Evolutionary conservation across 2,113 vertebrate genomes (phyloP), one percentile per base, ranked within the genome.

Genomic region (Zosterops lateralis): DNA sequence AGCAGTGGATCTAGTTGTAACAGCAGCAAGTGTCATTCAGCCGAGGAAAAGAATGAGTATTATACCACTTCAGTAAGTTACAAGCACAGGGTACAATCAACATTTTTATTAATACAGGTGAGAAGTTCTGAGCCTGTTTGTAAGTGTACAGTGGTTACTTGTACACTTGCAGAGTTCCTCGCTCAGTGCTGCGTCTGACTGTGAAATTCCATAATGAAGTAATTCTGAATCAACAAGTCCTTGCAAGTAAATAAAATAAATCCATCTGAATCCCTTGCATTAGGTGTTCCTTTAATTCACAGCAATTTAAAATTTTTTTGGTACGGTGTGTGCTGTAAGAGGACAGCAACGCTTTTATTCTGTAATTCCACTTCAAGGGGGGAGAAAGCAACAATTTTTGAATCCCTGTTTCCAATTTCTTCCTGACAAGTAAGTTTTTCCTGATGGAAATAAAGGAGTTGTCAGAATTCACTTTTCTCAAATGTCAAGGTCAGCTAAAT

Each of bases 401-500:
- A 72, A 68, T 84, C 28, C 25, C 31, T 67, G 3, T 56, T 92
- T 84, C 81, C 72, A 67, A 44, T 38, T 47, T 12, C 32, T 72
- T 51, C 47, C 48, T 65, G 84, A 53, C 24, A 91, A 87, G 14
- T 68, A 89, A 36, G 22, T 25, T 86, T 85, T 80, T 86, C 29
- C 36, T 11, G 1, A 9, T 66, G 54, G 38, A 88, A 77, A 71
- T 83, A 32, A 84, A 78, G 22, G 20, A 64, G 45, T 58, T 77
- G 38, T 76, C 89, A 87, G 78, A 92, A 91, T 83, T 72, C 54
- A 34, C 64, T 88, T 86, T 73, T 87, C 65, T 83, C 53, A 82
- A 90, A 92, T 81, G 53, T 90, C 93, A 91, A 92, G 90, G 93
- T 93, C 90, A 86, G 48, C 21, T 87, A 54, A 56, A 85, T 66